A percentile compares a stretch with the other conserved stretches of the same genome.
phyloP scores from a whole-genome alignment of 1,140 invertebrate species.

The Pentalonia nigronervosa region DNA sequence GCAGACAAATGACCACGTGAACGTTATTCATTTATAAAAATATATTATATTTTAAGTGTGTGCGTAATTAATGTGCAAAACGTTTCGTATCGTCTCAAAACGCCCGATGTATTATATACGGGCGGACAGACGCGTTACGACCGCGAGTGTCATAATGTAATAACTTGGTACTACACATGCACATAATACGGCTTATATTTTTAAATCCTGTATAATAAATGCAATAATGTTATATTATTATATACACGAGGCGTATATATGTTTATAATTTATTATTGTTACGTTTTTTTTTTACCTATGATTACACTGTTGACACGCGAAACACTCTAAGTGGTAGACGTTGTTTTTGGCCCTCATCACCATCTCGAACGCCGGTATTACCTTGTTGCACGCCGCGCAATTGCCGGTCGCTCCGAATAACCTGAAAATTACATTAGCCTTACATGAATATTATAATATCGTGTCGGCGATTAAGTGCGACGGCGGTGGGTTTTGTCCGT shows the following conservation, averaged over 20 bases:
- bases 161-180: not conserved
- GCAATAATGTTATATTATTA: conserved; percentile 11
- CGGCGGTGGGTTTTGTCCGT: not conserved
- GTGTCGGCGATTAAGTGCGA: conserved; percentile 18
- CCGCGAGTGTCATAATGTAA: conserved; percentile 2
- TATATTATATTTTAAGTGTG: not conserved
- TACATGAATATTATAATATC: conserved; percentile 37
- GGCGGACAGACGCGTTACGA: not conserved
- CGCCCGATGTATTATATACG: too few relatives aligned
- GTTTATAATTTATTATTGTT: not conserved
- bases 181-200: not conserved
- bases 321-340: conserved; percentile 97
- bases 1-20: not conserved
- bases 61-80: not conserved
- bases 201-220: not conserved
- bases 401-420: conserved; percentile 89
- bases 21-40: not conserved
- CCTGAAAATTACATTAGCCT: conserved; percentile 64
- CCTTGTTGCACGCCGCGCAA: conserved; percentile 94
- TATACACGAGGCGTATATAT: not conserved
- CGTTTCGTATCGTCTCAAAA: not conserved
- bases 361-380: conserved; percentile 98
- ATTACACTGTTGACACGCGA: conserved; percentile 97
- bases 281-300: conserved; percentile 78
- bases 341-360: conserved; percentile 96